Evolutionary conservation across 2,888 invertebrate species (phyloP), one percentile per base, ranked within the genome.

Genomic region (Syrista parreyssii): DNA sequence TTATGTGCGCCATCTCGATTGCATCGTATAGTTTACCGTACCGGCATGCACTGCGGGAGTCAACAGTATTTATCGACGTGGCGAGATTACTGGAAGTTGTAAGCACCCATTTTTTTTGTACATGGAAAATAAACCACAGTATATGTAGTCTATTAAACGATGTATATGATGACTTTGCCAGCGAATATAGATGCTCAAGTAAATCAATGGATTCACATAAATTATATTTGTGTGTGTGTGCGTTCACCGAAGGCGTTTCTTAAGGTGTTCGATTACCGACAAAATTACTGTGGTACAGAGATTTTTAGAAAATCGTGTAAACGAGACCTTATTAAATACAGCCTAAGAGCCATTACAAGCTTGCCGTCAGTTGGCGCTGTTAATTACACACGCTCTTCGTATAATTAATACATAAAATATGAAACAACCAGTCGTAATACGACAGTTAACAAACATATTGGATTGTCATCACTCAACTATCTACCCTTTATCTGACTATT

Each of bases 391-490:
- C 30, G 31, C 33, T 32, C 32, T 34, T 73, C 76, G 68, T 73
- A 35, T 31, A 77, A 77, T 77, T 77, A 35, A 32, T 76, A 68
- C 74, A 68, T 74, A 34, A 77, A 77, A 77, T 77, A 77, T 73
- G 73, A 68, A 77, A 77, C 68, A 68, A 12, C 33, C 34, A 68
- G 30, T 68, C 30, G 35, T 36, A 77, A 74, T 35, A 74, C 74
- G 55, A 68, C 36, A 68, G 1, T 74, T 35, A 74, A 6, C 9
- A 30, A 11, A 68, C 33, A 33, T 68, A 11, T 68, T 32, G 1
- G 34, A 34, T 68, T 80, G 73, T 75, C 78, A 80, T 80, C 80
- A 76, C 71, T 80, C 78, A 80, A 78, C 78, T 80, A 73, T 74
- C 40, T 55, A 15, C 23, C 15, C 23, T 6, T 55, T 55, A 23